Conservation (phyloP, 1,140 invertebrate genomes). For the Musca vetustissima region DNA sequence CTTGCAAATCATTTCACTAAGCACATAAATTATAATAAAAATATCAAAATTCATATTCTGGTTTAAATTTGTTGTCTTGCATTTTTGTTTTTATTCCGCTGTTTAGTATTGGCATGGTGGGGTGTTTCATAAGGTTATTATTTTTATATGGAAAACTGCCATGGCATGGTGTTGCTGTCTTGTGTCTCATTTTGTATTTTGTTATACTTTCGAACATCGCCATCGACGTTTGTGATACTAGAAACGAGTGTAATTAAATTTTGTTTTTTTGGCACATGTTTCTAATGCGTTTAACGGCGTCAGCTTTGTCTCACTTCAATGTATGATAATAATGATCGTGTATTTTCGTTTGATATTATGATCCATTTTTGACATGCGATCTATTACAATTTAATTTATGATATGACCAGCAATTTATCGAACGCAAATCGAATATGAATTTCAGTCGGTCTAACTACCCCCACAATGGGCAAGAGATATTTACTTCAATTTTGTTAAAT, state of each 20-base stretch:
- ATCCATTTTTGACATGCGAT: slow-evolving; percentile 18
- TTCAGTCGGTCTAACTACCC: no score
- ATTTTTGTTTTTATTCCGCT: no score
- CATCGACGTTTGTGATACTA: background rate
- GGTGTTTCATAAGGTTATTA: no score
- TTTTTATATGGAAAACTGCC: no score
- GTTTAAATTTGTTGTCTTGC: no score
- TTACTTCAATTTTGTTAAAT: no score
- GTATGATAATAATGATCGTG: slow-evolving; percentile 9
- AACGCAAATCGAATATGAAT: no score
- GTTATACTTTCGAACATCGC: background rate
- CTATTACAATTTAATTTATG: slow-evolving; percentile 14
- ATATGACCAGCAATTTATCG: background rate
- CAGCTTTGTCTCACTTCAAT: no score
- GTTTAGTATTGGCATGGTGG: no score
- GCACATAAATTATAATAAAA: slow-evolving; percentile 20
- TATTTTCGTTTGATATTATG: background rate
- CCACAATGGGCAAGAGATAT: no score
- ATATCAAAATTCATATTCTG: no score
- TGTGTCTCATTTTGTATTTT: background rate
- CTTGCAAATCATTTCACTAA: slow-evolving; percentile 22
- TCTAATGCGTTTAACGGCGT: background rate
- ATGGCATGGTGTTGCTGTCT: no score
- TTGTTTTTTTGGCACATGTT: slow-evolving; percentile 16
- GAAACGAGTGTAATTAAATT: background rate